Evolutionary conservation across 2,888 invertebrate genomes (phyloP).

Genomic region (Octodonta nipae): DNA sequence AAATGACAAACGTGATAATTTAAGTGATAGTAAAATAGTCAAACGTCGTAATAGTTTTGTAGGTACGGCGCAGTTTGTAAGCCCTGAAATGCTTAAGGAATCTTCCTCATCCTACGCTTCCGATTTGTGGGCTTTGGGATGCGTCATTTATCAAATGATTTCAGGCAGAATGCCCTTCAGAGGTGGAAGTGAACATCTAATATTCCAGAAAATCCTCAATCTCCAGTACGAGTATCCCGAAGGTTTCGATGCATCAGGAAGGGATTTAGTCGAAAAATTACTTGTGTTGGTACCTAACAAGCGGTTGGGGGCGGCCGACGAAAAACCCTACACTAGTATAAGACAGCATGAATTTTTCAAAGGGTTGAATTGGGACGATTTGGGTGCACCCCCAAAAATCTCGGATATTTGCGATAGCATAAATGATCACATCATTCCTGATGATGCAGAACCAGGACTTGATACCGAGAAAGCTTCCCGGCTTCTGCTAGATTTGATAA

Average conservation of each 20-base stretch:
- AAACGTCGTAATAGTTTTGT: slow-evolving; percentile 43
- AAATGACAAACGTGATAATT: slow-evolving; percentile 19
- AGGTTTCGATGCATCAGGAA: slow-evolving; percentile 74
- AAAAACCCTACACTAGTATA: slow-evolving; percentile 63
- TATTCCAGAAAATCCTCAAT: slow-evolving; percentile 88
- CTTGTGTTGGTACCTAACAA: slow-evolving; percentile 68
- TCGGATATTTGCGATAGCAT: slow-evolving; percentile 43
- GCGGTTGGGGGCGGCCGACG: slow-evolving; percentile 71
- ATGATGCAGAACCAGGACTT: slow-evolving; percentile 74
- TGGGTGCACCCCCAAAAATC: slow-evolving; percentile 72
- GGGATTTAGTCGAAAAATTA: slow-evolving; percentile 74
- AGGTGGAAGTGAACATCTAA: slow-evolving; percentile 84
- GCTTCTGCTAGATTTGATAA: slow-evolving; percentile 15
- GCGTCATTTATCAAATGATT: slow-evolving; percentile 93
- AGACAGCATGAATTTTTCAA: slow-evolving; percentile 77
- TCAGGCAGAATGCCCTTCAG: slow-evolving; percentile 46
- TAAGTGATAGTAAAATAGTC: slow-evolving; percentile 21
- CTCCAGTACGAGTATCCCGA: slow-evolving; percentile 85
- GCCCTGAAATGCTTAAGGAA: slow-evolving; percentile 85
- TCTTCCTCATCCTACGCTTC: slow-evolving; percentile 63
- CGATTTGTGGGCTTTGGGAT: slow-evolving; percentile 96
- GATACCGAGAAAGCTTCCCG: slow-evolving; percentile 64
- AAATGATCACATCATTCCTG: slow-evolving; percentile 52
- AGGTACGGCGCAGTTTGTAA: slow-evolving; percentile 94
- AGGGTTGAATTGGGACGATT: slow-evolving; percentile 60